Evolutionary conservation across 2,797 vertebrate species (phyloP).

Genomic region (Pampus argenteus): DNA sequence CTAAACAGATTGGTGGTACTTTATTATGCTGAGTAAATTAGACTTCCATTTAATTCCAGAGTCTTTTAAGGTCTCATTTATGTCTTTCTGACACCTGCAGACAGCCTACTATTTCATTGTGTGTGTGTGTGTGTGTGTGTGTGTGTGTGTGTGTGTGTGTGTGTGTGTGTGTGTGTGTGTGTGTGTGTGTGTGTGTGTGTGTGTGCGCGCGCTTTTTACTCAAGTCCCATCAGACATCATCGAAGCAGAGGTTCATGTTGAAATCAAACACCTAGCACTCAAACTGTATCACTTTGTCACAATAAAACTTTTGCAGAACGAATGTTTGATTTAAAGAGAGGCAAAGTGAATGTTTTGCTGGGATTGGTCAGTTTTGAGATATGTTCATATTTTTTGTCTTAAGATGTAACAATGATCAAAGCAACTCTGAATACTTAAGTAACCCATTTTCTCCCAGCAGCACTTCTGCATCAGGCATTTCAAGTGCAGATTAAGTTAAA

Average conservation of each 20-base stretch:
- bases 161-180: not conserved
- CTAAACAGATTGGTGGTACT: conserved; percentile 44
- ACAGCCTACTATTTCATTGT: not conserved
- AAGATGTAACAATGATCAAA: not conserved
- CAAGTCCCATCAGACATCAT: not conserved
- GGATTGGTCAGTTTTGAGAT: not conserved
- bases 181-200: not conserved
- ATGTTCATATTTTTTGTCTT: not conserved
- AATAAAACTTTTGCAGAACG: not conserved
- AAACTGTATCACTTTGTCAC: not conserved
- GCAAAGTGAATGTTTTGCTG: not conserved
- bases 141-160: not conserved
- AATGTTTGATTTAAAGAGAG: not conserved
- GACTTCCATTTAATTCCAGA: conserved; percentile 50
- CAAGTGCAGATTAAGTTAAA: conserved; percentile 9
- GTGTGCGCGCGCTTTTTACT: conserved; percentile 14
- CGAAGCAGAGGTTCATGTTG: not conserved
- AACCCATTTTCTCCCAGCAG: not conserved
- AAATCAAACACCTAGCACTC: conserved; percentile 7
- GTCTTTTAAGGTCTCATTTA: conserved; percentile 27
- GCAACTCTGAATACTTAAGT: not conserved
- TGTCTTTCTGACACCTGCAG: conserved; percentile 31
- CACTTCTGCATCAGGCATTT: not conserved
- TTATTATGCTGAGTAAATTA: conserved; percentile 60
- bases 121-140: not conserved